phyloP scores from a whole-genome alignment of 1,140 invertebrate genomes.

The Rhyacophila brunnea region DNA sequence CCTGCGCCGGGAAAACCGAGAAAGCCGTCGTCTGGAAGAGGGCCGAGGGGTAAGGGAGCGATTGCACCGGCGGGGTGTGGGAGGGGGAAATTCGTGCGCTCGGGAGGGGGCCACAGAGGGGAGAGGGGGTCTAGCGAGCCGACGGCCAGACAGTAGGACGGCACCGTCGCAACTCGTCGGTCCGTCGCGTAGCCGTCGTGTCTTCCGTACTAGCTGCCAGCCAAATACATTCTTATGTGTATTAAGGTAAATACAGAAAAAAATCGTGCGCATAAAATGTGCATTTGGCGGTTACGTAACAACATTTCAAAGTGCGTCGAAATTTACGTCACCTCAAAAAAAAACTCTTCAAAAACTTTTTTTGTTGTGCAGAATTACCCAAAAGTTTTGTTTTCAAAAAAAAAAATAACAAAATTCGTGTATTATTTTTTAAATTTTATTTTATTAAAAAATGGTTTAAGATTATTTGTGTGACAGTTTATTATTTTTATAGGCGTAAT shows the following conservation, averaged over 20 bases:
- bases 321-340: too few relatives aligned
- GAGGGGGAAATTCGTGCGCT: background rate
- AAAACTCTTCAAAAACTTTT: too few relatives aligned
- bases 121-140: background rate
- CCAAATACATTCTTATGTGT: constrained; percentile 8
- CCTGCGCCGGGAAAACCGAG: constrained; percentile 1
- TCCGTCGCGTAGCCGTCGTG: constrained; percentile 18
- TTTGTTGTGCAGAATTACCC: too few relatives aligned
- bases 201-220: constrained; percentile 3
- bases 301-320: constrained; percentile 5
- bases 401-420: too few relatives aligned
- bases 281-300: constrained; percentile 20
- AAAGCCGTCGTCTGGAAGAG: constrained; percentile 1
- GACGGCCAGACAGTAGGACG: constrained; percentile 28
- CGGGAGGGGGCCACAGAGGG: constrained; percentile 1
- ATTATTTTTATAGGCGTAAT: too few relatives aligned
- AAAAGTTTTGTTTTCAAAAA: too few relatives aligned
- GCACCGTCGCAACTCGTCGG: constrained; percentile 16
- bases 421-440: too few relatives aligned
- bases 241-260: constrained; percentile 19
- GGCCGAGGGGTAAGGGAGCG: background rate
- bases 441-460: too few relatives aligned
- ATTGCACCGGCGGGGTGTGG: background rate
- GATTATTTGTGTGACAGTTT: too few relatives aligned
- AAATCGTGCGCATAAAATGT: constrained; percentile 4